Conservation (phyloP, 1,140 invertebrate species). For the Rhyzopertha dominica region DNA sequence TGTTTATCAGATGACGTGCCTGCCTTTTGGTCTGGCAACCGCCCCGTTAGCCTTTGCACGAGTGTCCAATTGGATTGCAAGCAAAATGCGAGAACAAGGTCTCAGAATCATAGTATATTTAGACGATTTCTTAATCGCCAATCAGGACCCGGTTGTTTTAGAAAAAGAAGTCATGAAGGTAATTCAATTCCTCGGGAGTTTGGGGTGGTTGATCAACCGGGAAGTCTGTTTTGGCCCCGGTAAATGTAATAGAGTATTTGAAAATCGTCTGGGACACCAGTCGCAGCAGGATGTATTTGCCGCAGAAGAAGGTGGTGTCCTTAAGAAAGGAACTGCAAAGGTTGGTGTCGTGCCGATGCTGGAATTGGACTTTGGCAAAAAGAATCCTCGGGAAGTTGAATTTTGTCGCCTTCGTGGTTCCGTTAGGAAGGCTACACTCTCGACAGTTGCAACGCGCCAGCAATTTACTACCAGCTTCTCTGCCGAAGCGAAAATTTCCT, state of each 20-base stretch:
- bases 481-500: background rate
- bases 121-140: slow-evolving; percentile 24
- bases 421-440: slow-evolving; percentile 7
- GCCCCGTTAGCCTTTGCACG: slow-evolving; percentile 29
- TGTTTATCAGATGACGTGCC: slow-evolving; percentile 35
- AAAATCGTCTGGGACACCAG: no score
- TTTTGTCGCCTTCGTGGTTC: slow-evolving; percentile 9
- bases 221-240: slow-evolving; percentile 1
- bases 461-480: background rate
- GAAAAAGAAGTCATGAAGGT: slow-evolving; percentile 1
- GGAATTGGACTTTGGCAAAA: background rate
- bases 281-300: no score
- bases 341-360: no score
- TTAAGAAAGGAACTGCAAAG: no score
- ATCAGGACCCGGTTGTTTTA: slow-evolving; percentile 6
- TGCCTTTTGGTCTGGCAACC: slow-evolving; percentile 31
- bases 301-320: no score
- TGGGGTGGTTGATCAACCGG: slow-evolving; percentile 12
- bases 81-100: slow-evolving; percentile 24
- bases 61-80: slow-evolving; percentile 30
- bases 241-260: background rate
- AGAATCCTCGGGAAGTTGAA: slow-evolving; percentile 4
- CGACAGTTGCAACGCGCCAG: background rate
- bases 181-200: background rate
- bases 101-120: slow-evolving; percentile 26